Conservation (phyloP, 2,113 vertebrate species). For the Verasper variegatus region DNA sequence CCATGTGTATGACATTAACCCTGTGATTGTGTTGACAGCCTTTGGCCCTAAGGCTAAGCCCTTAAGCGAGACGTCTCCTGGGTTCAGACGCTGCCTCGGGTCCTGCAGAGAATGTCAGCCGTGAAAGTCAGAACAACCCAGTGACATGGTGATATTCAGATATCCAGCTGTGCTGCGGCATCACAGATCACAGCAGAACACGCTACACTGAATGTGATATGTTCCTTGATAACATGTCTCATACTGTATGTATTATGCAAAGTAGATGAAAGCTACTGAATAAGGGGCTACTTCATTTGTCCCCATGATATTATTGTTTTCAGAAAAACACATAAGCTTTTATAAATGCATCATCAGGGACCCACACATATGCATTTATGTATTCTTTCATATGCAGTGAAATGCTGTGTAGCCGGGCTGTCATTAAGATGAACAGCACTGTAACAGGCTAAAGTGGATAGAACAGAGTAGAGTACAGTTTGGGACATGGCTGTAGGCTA, state of each 20-base stretch:
- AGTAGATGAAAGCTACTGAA: background rate
- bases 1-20: constrained; percentile 64
- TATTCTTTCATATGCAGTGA: background rate
- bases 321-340: background rate
- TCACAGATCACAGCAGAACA: constrained; percentile 11
- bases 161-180: constrained; percentile 30
- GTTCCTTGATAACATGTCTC: background rate
- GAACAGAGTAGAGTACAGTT: background rate
- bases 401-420: background rate
- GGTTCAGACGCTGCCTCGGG: constrained; percentile 48
- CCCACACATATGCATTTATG: background rate
- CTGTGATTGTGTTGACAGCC: constrained; percentile 57
- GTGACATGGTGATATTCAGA: constrained; percentile 7
- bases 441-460: too few species aligned
- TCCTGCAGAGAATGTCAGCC: constrained; percentile 51
- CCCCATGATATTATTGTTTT: constrained; percentile 1
- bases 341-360: background rate
- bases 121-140: constrained; percentile 30
- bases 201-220: background rate
- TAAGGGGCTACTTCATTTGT: background rate
- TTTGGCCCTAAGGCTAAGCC: constrained; percentile 41
- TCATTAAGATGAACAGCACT: too few species aligned
- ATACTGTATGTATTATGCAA: background rate
- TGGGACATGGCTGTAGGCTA: background rate
- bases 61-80: constrained; percentile 45